Evolutionary conservation across 2,888 invertebrate genomes (phyloP).

Genomic region (Drosophila suboccidentalis): DNA sequence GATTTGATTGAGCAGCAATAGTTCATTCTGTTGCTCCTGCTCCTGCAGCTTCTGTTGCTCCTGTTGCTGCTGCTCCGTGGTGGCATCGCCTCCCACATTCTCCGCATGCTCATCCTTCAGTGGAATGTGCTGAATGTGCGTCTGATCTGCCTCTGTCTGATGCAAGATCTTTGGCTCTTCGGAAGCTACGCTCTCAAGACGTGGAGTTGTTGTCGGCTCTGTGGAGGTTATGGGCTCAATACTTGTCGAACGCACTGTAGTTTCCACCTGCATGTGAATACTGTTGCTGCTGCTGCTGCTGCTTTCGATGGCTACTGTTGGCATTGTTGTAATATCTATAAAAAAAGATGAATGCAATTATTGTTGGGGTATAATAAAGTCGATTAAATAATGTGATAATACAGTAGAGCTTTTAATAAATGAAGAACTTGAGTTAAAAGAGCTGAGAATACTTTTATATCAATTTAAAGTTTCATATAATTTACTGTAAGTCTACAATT

Average conservation of each 20-base stretch:
- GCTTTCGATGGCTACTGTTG: neutral
- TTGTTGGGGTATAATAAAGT: neutral
- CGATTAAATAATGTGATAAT: neutral
- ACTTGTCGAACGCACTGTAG: conserved; percentile 73
- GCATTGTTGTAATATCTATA: conserved; percentile 39
- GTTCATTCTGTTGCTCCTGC: conserved; percentile 64
- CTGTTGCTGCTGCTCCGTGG: conserved; percentile 62
- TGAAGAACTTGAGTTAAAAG: neutral
- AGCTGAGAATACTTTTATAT: neutral
- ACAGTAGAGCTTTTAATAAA: neutral
- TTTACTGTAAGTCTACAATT: neutral
- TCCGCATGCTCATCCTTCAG: conserved; percentile 67
- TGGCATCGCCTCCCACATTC: conserved; percentile 54
- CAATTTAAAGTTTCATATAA: neutral
- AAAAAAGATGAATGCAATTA: conserved; percentile 7
- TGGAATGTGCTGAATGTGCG: conserved; percentile 72
- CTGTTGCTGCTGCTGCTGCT: conserved; percentile 21
- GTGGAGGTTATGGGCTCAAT: conserved; percentile 83
- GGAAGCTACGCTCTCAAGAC: too few species aligned
- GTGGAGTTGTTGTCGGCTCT: conserved; percentile 82
- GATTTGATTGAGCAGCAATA: conserved; percentile 75
- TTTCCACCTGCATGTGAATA: conserved; percentile 26
- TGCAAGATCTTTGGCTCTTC: conserved; percentile 40
- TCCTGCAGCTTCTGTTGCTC: conserved; percentile 48
- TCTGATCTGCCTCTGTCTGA: conserved; percentile 52